Evolutionary conservation across 1,140 invertebrate genomes (phyloP).

Genomic region (Euglossa dilemma): DNA sequence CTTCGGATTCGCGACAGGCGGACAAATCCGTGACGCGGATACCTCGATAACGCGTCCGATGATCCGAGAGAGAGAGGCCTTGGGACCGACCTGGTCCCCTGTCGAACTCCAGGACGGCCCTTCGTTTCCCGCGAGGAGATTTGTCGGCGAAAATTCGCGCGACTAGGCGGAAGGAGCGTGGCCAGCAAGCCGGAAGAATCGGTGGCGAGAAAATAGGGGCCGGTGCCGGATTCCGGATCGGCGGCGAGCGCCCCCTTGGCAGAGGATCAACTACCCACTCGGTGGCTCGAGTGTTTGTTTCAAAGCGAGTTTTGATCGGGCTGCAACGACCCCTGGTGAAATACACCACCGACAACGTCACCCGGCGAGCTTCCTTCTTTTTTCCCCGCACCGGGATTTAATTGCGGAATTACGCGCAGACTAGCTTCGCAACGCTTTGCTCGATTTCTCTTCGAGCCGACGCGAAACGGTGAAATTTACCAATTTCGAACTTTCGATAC

Average conservation of each 20-base stretch:
- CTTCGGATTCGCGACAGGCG: not conserved
- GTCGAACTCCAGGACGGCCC: not conserved
- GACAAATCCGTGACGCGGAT: not conserved
- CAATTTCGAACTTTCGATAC: too few relatives aligned
- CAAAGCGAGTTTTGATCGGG: not conserved
- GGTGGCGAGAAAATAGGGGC: constrained; percentile 61
- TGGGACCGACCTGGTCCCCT: too few relatives aligned
- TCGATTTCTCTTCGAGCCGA: too few relatives aligned
- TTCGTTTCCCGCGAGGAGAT: not conserved
- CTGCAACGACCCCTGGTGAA: not conserved
- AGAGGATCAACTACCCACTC: constrained; percentile 60
- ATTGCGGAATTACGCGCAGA: too few relatives aligned
- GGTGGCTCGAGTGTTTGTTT: not conserved
- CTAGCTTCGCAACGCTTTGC: too few relatives aligned
- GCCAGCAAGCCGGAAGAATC: constrained; percentile 63
- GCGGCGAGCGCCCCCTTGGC: constrained; percentile 57
- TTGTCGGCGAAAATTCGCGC: constrained; percentile 38
- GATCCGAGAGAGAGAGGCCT: not conserved
- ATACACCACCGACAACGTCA: not conserved
- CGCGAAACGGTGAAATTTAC: too few relatives aligned
- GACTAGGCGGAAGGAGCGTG: constrained; percentile 25
- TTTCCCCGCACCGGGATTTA: too few relatives aligned
- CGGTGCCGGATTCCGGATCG: constrained; percentile 57
- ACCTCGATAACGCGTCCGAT: not conserved
- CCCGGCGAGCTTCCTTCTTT: too few relatives aligned